phyloP scores from a whole-genome alignment of 2,797 vertebrate species.

The Anabacerthia variegaticeps region DNA sequence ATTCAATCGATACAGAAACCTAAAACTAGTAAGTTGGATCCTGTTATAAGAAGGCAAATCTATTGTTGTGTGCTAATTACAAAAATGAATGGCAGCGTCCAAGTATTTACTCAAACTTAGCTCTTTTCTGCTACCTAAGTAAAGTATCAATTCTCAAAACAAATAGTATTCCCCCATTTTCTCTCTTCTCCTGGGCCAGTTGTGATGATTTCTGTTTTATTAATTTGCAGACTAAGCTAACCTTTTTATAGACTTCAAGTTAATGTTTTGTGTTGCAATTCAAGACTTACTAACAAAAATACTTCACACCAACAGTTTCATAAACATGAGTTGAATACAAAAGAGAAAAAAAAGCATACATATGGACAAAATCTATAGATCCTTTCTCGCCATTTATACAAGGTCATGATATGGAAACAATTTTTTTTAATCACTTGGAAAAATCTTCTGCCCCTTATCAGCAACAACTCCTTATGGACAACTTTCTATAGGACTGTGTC shows the following conservation, averaged over 20 bases:
- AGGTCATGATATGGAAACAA: not conserved
- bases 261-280: not conserved
- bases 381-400: not conserved
- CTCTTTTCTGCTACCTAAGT: not conserved
- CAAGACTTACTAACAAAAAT: not conserved
- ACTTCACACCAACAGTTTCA: not conserved
- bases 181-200: not conserved
- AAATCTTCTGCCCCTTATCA: not conserved
- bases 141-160: not conserved
- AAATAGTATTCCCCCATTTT: not conserved
- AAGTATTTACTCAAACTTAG: not conserved
- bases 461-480: not conserved
- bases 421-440: not conserved
- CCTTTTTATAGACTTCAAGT: not conserved
- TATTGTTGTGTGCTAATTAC: not conserved
- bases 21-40: not conserved
- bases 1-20: not conserved
- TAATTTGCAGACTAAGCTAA: not conserved
- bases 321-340: not conserved
- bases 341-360: not conserved
- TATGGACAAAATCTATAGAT: not conserved
- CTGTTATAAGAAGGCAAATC: not conserved
- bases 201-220: not conserved
- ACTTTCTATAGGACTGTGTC: not conserved
- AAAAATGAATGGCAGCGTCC: not conserved